These are phyloP conservation scores for Caenorhabditis remanei DNA, from an alignment of 1,140 invertebrate genomes.

Conservation along the genomic window DNA sequence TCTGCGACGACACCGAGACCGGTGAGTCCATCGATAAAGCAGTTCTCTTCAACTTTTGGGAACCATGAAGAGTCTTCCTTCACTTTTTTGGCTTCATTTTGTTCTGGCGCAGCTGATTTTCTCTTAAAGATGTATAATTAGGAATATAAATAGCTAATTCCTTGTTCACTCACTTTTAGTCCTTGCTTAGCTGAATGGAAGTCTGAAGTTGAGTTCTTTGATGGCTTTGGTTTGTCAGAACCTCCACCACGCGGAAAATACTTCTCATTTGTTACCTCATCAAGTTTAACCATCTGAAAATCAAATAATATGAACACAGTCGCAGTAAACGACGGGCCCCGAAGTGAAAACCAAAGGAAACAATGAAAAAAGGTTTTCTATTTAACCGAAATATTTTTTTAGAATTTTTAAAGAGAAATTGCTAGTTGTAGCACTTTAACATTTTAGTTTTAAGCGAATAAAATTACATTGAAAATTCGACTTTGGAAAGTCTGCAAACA, in stretches of 20 bases:
- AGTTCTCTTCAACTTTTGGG: slow-evolving; percentile 28
- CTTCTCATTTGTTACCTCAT: slow-evolving; percentile 44
- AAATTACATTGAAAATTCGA: neutral
- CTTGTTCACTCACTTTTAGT: neutral
- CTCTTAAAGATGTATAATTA: neutral
- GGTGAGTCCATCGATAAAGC: neutral
- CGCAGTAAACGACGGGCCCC: neutral
- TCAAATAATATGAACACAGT: neutral
- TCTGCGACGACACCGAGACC: slow-evolving; percentile 30
- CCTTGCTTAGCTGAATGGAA: neutral
- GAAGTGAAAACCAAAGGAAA: neutral
- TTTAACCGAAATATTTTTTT: neutral
- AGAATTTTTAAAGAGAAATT: neutral
- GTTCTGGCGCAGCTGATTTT: slow-evolving; percentile 1
- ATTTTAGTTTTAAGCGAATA: neutral
- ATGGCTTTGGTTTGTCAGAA: slow-evolving; percentile 10
- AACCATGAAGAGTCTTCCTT: slow-evolving; percentile 22
- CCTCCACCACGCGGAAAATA: slow-evolving; percentile 44
- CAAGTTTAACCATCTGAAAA: slow-evolving; percentile 51
- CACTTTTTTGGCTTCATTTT: slow-evolving; percentile 26
- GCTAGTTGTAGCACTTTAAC: neutral
- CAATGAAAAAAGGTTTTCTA: neutral
- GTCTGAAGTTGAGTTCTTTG: neutral
- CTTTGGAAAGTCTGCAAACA: neutral
- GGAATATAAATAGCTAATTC: neutral